Percentiles rank a stretch among this genome's conserved stretches.
Evolutionary conservation across 2,797 vertebrate genomes (phyloP).

Genomic region (Rousettus madagascariensis): DNA sequence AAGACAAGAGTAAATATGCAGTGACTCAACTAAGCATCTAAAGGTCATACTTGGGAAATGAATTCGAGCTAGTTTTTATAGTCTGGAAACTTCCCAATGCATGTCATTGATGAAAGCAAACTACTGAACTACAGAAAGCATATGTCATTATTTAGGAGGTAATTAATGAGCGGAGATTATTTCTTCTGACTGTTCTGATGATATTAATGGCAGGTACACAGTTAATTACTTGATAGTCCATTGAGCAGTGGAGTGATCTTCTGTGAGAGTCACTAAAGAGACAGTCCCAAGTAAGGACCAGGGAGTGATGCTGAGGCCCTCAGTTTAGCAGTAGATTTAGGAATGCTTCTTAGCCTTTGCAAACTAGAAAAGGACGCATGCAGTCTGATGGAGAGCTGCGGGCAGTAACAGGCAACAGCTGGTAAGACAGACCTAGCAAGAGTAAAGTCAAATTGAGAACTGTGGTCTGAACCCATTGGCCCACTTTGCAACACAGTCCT

Average conservation of each 20-base stretch:
- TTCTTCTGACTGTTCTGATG: slow-evolving; percentile 80
- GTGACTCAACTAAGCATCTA: slow-evolving; percentile 83
- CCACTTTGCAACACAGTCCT: slow-evolving; percentile 64
- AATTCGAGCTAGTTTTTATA: slow-evolving; percentile 66
- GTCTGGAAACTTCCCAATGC: slow-evolving; percentile 82
- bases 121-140: slow-evolving; percentile 86
- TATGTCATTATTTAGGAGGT: slow-evolving; percentile 85
- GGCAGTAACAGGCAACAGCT: slow-evolving; percentile 80
- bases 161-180: slow-evolving; percentile 86
- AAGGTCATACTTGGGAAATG: slow-evolving; percentile 81
- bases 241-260: slow-evolving; percentile 78
- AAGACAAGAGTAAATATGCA: slow-evolving; percentile 84
- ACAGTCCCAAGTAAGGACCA: slow-evolving; percentile 81
- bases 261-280: slow-evolving; percentile 82
- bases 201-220: slow-evolving; percentile 79
- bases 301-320: slow-evolving; percentile 72
- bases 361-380: slow-evolving; percentile 78
- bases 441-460: slow-evolving; percentile 73
- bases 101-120: slow-evolving; percentile 84
- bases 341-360: slow-evolving; percentile 72
- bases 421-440: slow-evolving; percentile 78
- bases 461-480: slow-evolving; percentile 78
- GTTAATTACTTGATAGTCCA: slow-evolving; percentile 64
- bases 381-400: slow-evolving; percentile 74
- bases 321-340: slow-evolving; percentile 62